Evolutionary conservation across 1,140 invertebrate species (phyloP).

Genomic region (Maconellicoccus hirsutus): DNA sequence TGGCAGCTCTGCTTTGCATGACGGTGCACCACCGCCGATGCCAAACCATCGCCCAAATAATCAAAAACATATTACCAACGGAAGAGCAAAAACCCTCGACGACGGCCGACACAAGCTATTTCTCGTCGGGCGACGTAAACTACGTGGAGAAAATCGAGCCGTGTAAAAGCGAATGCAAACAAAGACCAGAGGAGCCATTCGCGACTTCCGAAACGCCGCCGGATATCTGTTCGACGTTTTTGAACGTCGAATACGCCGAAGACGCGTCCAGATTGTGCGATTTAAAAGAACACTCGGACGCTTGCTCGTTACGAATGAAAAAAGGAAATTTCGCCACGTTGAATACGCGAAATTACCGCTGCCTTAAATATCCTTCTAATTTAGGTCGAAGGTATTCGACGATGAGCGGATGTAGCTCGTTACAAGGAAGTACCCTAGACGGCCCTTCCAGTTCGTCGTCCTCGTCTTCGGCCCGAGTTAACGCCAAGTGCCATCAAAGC

Average conservation of each 20-base stretch:
- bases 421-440: neutral
- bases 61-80: slow-evolving; percentile 49
- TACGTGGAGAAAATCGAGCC: neutral
- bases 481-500: neutral
- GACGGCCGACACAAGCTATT: neutral
- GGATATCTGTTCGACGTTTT: neutral
- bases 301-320: neutral
- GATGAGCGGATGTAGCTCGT: neutral
- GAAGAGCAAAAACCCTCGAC: slow-evolving; percentile 46
- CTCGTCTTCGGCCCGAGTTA: neutral
- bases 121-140: neutral
- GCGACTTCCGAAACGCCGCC: neutral
- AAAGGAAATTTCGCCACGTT: neutral
- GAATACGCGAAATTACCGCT: slow-evolving; percentile 1
- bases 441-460: neutral
- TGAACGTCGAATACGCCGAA: neutral
- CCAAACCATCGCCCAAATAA: slow-evolving; percentile 50
- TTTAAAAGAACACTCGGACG: neutral
- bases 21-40: slow-evolving; percentile 50
- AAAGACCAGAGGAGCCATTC: neutral
- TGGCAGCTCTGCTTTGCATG: slow-evolving; percentile 50
- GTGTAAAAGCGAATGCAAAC: neutral
- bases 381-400: neutral
- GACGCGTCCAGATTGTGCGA: neutral
- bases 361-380: neutral